These are phyloP conservation scores for Tupaia chinensis DNA, from an alignment of 2,113 vertebrate species.

Conservation along the genomic window DNA sequence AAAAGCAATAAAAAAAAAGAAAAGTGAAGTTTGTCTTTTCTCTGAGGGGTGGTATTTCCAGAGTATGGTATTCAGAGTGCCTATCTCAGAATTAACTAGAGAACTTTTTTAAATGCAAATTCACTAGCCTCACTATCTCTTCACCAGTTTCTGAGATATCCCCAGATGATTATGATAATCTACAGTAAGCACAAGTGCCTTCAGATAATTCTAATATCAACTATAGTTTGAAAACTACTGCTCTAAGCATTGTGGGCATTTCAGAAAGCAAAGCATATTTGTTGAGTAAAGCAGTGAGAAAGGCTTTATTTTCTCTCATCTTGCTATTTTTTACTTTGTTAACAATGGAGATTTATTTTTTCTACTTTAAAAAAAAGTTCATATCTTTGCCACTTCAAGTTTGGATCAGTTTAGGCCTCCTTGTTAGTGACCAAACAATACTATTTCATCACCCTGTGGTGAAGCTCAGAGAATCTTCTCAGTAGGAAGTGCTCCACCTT, in stretches of 20 bases:
- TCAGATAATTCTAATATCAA: slow-evolving; percentile 19
- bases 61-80: not conserved
- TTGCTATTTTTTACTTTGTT: slow-evolving; percentile 30
- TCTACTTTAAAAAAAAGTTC: not conserved
- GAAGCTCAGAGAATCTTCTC: not conserved
- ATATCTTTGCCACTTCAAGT: slow-evolving; percentile 30
- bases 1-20: not conserved
- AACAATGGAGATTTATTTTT: slow-evolving; percentile 51
- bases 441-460: not conserved
- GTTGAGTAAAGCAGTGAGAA: not conserved
- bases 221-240: not conserved
- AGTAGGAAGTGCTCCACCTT: slow-evolving; percentile 21
- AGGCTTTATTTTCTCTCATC: fast-evolving
- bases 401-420: not conserved
- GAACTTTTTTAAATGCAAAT: not conserved
- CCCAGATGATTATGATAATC: not conserved
- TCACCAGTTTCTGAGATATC: not conserved
- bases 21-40: not conserved
- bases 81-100: not conserved
- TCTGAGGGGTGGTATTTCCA: not conserved
- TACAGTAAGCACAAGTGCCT: not conserved
- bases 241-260: not conserved
- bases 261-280: slow-evolving; percentile 39
- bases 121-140: not conserved
- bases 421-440: slow-evolving; percentile 42